Evolutionary conservation across 2,888 invertebrate species (phyloP).

Genomic region (Amphipoea lucens): DNA sequence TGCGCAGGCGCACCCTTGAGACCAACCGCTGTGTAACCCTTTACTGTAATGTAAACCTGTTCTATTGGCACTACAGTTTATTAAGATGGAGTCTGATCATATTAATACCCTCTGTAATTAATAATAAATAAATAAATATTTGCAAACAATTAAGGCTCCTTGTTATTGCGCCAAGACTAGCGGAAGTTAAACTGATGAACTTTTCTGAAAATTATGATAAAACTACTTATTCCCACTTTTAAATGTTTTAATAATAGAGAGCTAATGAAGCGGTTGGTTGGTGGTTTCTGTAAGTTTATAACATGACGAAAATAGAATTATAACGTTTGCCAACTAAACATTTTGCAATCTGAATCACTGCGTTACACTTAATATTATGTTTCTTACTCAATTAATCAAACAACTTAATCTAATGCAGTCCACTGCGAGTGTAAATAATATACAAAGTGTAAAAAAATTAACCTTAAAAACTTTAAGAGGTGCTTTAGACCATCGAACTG

Average conservation of each 20-base stretch:
- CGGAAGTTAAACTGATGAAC: background rate
- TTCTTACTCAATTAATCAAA: too few relatives aligned
- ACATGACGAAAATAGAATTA: conserved; percentile 24
- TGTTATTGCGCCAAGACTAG: background rate
- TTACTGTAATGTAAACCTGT: conserved; percentile 51
- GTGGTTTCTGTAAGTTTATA: conserved; percentile 27
- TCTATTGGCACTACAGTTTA: conserved; percentile 9
- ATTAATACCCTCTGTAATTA: conserved; percentile 10
- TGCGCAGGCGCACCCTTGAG: conserved; percentile 60
- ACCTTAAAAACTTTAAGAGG: too few relatives aligned
- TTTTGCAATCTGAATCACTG: background rate
- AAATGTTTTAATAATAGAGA: background rate
- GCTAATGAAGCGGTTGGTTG: conserved; percentile 24
- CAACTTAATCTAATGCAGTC: background rate
- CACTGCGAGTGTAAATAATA: too few relatives aligned
- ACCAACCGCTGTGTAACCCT: conserved; percentile 57
- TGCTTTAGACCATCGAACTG: too few relatives aligned
- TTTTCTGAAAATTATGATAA: background rate
- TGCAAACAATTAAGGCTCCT: background rate
- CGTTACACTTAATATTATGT: background rate
- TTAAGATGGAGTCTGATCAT: conserved; percentile 5
- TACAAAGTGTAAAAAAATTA: too few relatives aligned
- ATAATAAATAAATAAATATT: background rate
- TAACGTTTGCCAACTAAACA: background rate
- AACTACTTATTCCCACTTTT: background rate